These are phyloP conservation scores for Menidia beryllina DNA, from an alignment of 2,113 vertebrate genomes.

Conservation along the genomic window DNA sequence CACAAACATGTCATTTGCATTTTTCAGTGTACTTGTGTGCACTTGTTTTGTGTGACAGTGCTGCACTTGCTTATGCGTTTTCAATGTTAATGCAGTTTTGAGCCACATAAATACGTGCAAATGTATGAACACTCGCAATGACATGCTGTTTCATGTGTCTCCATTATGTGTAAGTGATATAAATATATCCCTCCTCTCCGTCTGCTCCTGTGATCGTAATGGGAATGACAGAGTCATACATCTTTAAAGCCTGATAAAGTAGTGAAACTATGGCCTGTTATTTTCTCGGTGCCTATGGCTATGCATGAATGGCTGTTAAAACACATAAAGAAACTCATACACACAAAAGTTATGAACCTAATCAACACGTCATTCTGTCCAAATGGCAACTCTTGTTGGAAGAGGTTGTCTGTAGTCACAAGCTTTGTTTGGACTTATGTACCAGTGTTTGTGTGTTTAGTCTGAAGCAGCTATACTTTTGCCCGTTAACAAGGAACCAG, in stretches of 20 bases:
- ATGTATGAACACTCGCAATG: slow-evolving; percentile 22
- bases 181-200: slow-evolving; percentile 17
- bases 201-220: slow-evolving; percentile 22
- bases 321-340: slow-evolving; percentile 26
- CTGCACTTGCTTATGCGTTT: slow-evolving; percentile 10
- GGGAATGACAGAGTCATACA: slow-evolving; percentile 33
- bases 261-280: slow-evolving; percentile 3
- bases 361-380: slow-evolving; percentile 54
- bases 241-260: slow-evolving; percentile 18
- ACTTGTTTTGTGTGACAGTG: slow-evolving; percentile 6
- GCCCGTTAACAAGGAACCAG: slow-evolving; percentile 3
- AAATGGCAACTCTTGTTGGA: slow-evolving; percentile 51
- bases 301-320: slow-evolving; percentile 48
- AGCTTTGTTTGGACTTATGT: slow-evolving; percentile 27
- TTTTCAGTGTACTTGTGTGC: neutral
- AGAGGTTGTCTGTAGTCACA: slow-evolving; percentile 68
- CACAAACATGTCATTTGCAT: neutral
- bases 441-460: slow-evolving; percentile 6
- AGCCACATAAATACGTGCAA: slow-evolving; percentile 22
- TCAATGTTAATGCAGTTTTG: slow-evolving; percentile 31
- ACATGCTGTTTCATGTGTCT: slow-evolving; percentile 24
- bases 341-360: slow-evolving; percentile 53
- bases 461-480: slow-evolving; percentile 19
- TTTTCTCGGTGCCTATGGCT: slow-evolving; percentile 24
- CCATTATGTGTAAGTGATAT: slow-evolving; percentile 40